A percentile compares a stretch with the other conserved stretches of the same genome.
Conservation (phyloP, 2,888 invertebrate genomes). For the Amaurobius ferox region DNA sequence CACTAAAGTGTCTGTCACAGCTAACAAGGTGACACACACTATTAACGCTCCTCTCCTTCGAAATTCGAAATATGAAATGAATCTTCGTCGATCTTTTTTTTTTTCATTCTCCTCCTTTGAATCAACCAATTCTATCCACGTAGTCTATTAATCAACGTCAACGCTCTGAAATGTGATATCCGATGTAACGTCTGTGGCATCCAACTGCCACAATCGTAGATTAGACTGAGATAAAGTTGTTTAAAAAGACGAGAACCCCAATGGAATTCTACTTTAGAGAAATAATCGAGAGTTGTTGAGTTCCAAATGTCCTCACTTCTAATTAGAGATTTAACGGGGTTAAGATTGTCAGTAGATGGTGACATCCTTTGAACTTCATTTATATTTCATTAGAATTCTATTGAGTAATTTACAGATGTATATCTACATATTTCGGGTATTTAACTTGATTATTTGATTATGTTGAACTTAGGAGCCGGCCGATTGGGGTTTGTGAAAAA, state of each 20-base stretch:
- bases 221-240: not conserved
- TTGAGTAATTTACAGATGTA: too few relatives aligned
- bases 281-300: not conserved
- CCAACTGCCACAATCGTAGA: not conserved
- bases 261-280: not conserved
- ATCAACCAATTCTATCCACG: constrained; percentile 6
- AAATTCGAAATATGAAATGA: constrained; percentile 4
- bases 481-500: too few relatives aligned
- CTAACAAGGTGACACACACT: constrained; percentile 14
- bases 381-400: too few relatives aligned
- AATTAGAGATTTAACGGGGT: not conserved
- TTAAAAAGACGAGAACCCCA: not conserved
- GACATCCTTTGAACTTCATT: too few relatives aligned
- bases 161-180: not conserved
- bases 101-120: not conserved
- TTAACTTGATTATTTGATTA: too few relatives aligned
- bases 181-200: not conserved
- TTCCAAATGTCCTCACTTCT: not conserved
- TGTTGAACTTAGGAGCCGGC: too few relatives aligned
- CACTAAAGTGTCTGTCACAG: constrained; percentile 9
- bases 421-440: too few relatives aligned
- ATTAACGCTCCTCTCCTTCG: not conserved
- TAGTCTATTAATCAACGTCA: constrained; percentile 7
- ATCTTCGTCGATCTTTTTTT: not conserved
- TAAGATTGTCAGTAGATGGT: too few relatives aligned